Conservation (phyloP, 2,797 vertebrate genomes). For the Carcharodon carcharias region DNA sequence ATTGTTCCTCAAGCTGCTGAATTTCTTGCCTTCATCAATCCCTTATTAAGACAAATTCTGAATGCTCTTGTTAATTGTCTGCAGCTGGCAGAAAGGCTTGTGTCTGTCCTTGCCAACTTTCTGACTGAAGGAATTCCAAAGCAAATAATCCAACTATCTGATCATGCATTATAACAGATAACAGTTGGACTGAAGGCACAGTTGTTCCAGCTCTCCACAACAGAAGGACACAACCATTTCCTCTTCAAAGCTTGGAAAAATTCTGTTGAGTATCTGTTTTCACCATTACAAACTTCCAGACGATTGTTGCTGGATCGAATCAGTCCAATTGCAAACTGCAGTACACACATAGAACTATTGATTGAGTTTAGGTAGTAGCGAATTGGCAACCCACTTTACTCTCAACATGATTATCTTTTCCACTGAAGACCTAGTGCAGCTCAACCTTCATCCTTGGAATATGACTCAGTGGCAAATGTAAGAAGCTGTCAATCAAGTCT, state of each 20-base stretch:
- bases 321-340: not conserved
- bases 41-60: not conserved
- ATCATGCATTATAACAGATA: not conserved
- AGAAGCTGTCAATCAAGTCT: not conserved
- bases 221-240: not conserved
- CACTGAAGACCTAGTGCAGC: not conserved
- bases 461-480: not conserved
- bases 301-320: not conserved
- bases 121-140: not conserved
- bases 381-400: not conserved
- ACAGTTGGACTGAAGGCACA: not conserved
- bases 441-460: not conserved
- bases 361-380: no score
- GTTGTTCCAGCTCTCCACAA: not conserved
- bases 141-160: constrained; percentile 7
- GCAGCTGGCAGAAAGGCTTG: not conserved
- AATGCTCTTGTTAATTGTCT: not conserved
- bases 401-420: not conserved
- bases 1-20: not conserved
- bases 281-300: not conserved
- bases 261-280: not conserved
- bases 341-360: not conserved
- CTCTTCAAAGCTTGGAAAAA: not conserved
- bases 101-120: constrained; percentile 8
- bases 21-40: not conserved